phyloP scores from a whole-genome alignment of 2,113 vertebrate species.

The Balaenoptera acutorostrata region DNA sequence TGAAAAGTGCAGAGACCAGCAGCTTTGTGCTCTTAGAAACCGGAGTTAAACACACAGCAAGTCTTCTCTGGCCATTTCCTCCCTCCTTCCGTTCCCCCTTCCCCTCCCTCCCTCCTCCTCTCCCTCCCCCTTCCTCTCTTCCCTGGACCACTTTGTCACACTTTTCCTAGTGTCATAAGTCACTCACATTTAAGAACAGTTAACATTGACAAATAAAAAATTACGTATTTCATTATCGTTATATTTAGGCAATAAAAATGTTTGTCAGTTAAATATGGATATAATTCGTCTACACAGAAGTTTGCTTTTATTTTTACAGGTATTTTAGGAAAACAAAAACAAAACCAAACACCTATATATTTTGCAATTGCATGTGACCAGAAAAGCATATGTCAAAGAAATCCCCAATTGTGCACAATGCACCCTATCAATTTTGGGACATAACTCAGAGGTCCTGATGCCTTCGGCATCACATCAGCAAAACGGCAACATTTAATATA shows the following conservation, averaged over 20 bases:
- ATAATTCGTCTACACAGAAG: neutral
- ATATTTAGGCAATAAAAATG: neutral
- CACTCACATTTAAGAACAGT: neutral
- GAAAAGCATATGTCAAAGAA: neutral
- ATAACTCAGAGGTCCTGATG: neutral
- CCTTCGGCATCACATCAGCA: neutral
- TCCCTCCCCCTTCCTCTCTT: neutral
- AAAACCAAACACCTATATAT: neutral
- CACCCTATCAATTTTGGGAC: neutral
- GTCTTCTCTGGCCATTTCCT: neutral
- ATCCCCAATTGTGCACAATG: accelerated
- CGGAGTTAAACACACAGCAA: neutral
- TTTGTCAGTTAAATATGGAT: neutral
- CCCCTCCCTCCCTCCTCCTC: neutral
- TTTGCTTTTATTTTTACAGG: neutral
- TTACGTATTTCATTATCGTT: neutral
- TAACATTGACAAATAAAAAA: neutral
- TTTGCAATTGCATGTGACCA: neutral
- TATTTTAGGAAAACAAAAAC: neutral
- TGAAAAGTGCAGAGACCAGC: neutral
- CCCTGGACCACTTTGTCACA: neutral
- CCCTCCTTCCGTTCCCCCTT: no score
- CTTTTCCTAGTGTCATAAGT: neutral
- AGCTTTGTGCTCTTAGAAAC: neutral
- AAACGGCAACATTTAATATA: neutral